phyloP scores from a whole-genome alignment of 2,113 vertebrate species.

The Terrapene triunguis region DNA sequence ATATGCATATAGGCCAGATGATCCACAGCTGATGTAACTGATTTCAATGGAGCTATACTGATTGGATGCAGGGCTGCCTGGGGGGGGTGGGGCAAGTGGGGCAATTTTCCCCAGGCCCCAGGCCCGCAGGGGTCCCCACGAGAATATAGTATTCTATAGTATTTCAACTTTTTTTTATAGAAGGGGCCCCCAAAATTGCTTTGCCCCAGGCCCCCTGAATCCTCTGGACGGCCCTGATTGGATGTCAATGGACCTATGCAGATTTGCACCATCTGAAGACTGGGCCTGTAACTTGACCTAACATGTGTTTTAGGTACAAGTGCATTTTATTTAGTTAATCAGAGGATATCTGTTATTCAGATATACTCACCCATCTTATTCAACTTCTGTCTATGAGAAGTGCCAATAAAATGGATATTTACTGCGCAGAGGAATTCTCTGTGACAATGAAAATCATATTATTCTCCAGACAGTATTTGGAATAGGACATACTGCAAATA shows the following conservation, averaged over 20 bases:
- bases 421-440: not conserved
- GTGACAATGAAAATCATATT: not conserved
- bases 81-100: too few species aligned
- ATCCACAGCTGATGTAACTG: not conserved
- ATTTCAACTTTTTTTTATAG: too few species aligned
- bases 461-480: not conserved
- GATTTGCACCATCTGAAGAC: not conserved
- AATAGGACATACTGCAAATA: not conserved
- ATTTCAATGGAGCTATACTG: not conserved
- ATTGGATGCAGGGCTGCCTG: not conserved
- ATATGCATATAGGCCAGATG: too few species aligned
- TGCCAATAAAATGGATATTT: not conserved
- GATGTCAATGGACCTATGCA: not conserved
- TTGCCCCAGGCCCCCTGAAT: too few species aligned
- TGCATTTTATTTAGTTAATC: not conserved
- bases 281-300: not conserved
- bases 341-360: not conserved
- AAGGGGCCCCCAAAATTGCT: too few species aligned
- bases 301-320: not conserved
- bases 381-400: not conserved
- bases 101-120: too few species aligned
- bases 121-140: too few species aligned
- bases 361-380: fast-evolving
- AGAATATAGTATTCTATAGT: too few species aligned
- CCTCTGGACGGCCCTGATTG: not conserved